These are phyloP conservation scores for Hyla sarda DNA, from an alignment of 2,113 vertebrate genomes.

Conservation along the genomic window DNA sequence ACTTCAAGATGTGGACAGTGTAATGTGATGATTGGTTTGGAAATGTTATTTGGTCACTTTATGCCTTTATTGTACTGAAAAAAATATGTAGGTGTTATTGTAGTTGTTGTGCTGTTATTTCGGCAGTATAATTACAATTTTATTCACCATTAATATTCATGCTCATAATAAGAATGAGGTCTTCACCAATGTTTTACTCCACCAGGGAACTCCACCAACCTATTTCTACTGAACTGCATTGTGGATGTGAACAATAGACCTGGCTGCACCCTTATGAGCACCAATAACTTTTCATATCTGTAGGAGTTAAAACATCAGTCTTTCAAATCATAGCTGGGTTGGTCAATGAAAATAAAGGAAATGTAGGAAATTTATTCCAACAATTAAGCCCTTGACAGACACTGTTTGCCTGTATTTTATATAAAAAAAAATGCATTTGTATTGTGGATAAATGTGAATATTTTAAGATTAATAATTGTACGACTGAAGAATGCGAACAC, in stretches of 20 bases:
- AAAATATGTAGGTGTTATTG: no score
- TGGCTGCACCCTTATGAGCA: not conserved
- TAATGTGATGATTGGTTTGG: no score
- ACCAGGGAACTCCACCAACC: no score
- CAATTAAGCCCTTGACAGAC: not conserved
- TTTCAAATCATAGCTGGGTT: not conserved
- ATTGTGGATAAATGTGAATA: not conserved
- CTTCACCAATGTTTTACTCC: no score
- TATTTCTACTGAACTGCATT: no score
- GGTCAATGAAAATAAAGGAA: not conserved
- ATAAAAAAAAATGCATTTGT: not conserved
- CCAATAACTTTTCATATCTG: not conserved
- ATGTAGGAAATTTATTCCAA: not conserved
- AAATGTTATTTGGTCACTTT: no score
- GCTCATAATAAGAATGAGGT: not conserved
- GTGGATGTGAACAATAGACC: no score
- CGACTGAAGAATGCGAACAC: not conserved
- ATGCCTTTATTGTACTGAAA: no score
- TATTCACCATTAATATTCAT: not conserved
- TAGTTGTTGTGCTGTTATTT: no score
- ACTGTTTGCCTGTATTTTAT: not conserved
- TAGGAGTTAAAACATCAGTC: not conserved
- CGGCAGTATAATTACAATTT: not conserved
- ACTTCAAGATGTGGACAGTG: no score
- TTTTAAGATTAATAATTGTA: not conserved